Percentiles rank a stretch among this genome's conserved stretches.
These are phyloP conservation scores for Peromyscus polionotus DNA, from an alignment of 2,113 vertebrate genomes.

Conservation along the genomic window DNA sequence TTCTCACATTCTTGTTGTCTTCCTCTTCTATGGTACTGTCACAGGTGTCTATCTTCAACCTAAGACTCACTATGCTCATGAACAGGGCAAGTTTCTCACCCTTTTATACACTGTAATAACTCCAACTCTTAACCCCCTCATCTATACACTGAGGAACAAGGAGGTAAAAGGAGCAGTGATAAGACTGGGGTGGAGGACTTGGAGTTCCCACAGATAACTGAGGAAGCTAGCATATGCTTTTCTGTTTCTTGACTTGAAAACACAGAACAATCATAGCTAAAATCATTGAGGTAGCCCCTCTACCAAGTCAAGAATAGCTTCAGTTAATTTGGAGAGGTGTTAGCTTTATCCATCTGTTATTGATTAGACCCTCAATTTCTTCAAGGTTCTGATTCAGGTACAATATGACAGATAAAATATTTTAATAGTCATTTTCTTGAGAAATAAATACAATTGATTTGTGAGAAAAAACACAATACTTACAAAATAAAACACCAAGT, in stretches of 20 bases:
- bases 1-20: slow-evolving; percentile 74
- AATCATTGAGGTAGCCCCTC: neutral
- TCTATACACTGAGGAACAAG: slow-evolving; percentile 72
- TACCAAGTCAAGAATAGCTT: neutral
- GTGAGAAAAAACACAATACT: neutral
- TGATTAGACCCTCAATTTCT: neutral
- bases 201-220: neutral
- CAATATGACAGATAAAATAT: neutral
- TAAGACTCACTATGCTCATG: slow-evolving; percentile 25
- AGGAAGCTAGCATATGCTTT: neutral
- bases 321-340: neutral
- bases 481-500: slow-evolving; percentile 31
- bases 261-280: neutral
- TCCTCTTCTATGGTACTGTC: slow-evolving; percentile 66
- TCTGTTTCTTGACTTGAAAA: neutral
- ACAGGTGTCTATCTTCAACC: slow-evolving; percentile 74
- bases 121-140: slow-evolving; percentile 62
- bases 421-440: neutral
- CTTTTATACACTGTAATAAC: slow-evolving; percentile 74
- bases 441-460: neutral
- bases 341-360: neutral
- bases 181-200: slow-evolving; percentile 15
- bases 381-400: neutral
- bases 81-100: slow-evolving; percentile 60
- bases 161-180: slow-evolving; percentile 61